Percentiles rank a stretch among this genome's conserved stretches.
Evolutionary conservation across 1,140 invertebrate genomes (phyloP).

Genomic region (Brachionus rotundiformis): DNA sequence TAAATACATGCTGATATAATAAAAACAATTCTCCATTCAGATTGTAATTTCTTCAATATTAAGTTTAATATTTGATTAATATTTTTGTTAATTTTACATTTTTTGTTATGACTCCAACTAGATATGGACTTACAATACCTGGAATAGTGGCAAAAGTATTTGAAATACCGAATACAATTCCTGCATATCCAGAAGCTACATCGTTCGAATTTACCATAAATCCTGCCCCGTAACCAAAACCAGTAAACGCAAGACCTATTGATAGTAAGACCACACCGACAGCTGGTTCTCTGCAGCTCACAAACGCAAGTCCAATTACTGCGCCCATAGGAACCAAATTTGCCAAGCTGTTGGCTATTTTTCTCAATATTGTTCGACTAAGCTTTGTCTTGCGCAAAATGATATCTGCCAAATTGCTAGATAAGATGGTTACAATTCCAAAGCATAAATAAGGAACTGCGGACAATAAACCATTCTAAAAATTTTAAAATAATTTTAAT

Average conservation of each 20-base stretch:
- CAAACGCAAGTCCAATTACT: slow-evolving; percentile 26
- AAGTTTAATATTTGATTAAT: neutral
- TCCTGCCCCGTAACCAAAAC: slow-evolving; percentile 50
- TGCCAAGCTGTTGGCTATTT: slow-evolving; percentile 22
- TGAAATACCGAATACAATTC: slow-evolving; percentile 77
- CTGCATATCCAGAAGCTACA: slow-evolving; percentile 66
- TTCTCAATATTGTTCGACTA: slow-evolving; percentile 16
- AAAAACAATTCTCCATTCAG: slow-evolving; percentile 52
- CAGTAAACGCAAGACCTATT: slow-evolving; percentile 44
- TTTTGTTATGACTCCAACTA: slow-evolving; percentile 47
- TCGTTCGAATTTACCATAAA: slow-evolving; percentile 54
- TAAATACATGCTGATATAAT: slow-evolving; percentile 35
- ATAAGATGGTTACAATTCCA: neutral
- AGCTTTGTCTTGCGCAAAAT: neutral
- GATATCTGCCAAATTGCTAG: slow-evolving; percentile 23
- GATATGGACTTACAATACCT: slow-evolving; percentile 71
- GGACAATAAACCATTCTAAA: slow-evolving; percentile 45
- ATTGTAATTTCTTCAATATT: slow-evolving; percentile 29
- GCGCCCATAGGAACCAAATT: slow-evolving; percentile 29
- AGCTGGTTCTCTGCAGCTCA: slow-evolving; percentile 12
- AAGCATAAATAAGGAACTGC: slow-evolving; percentile 44
- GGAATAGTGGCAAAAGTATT: slow-evolving; percentile 83
- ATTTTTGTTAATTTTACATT: slow-evolving; percentile 31
- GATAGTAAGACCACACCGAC: slow-evolving; percentile 32
- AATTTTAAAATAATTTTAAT: neutral